These are phyloP conservation scores for Drosophila siamana DNA, from an alignment of 2,888 invertebrate species.

Conservation along the genomic window DNA sequence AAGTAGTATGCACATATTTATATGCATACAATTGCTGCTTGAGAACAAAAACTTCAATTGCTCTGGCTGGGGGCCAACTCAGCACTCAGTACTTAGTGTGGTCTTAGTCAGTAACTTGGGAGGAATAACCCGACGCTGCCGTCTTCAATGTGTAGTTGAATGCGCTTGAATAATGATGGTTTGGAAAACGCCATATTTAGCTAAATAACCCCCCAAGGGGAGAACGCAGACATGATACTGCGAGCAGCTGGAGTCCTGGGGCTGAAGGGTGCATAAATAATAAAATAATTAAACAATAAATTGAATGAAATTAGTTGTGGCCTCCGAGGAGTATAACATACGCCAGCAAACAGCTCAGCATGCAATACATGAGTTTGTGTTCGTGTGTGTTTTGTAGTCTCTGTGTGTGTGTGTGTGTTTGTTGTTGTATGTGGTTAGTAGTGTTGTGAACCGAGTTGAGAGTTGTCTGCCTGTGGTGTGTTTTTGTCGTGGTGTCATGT, in stretches of 20 bases:
- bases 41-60: slow-evolving; percentile 8
- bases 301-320: slow-evolving; percentile 76
- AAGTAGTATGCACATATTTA: not conserved
- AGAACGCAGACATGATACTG: not conserved
- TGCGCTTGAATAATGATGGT: slow-evolving; percentile 39
- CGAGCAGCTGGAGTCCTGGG: slow-evolving; percentile 49
- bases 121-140: slow-evolving; percentile 4
- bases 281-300: slow-evolving; percentile 79
- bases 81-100: slow-evolving; percentile 32
- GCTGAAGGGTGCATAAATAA: slow-evolving; percentile 68
- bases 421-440: slow-evolving; percentile 23
- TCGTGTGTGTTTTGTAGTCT: not conserved
- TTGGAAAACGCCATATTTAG: slow-evolving; percentile 52
- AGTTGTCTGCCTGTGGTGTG: slow-evolving; percentile 35
- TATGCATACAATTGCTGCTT: not conserved
- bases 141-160: slow-evolving; percentile 13
- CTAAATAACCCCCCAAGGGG: slow-evolving; percentile 27
- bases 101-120: slow-evolving; percentile 27
- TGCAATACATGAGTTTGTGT: slow-evolving; percentile 12
- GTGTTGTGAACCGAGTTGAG: slow-evolving; percentile 25
- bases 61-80: slow-evolving; percentile 28
- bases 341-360: slow-evolving; percentile 45
- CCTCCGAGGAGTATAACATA: slow-evolving; percentile 49
- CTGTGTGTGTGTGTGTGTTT: slow-evolving; percentile 19
- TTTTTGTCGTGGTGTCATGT: slow-evolving; percentile 11